phyloP scores from a whole-genome alignment of 2,888 invertebrate genomes.

The Agrochola lychnidis region DNA sequence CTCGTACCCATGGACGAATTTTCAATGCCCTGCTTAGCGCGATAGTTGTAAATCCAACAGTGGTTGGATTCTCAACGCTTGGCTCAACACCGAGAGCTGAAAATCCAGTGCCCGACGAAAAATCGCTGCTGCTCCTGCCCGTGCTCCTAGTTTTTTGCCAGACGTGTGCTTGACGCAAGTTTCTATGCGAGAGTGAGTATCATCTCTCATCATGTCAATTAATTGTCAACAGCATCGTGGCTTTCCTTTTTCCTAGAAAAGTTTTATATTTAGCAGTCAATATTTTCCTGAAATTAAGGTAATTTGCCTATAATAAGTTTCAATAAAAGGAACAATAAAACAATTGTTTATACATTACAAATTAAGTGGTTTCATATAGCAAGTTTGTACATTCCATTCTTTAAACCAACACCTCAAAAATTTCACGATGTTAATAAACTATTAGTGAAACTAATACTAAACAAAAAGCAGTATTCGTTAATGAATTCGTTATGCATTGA shows the following conservation, averaged over 20 bases:
- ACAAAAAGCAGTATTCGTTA: conserved; percentile 7
- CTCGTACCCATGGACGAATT: too few species aligned
- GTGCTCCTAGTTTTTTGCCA: background rate
- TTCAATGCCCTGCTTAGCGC: too few species aligned
- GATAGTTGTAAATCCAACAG: too few species aligned
- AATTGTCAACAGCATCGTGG: background rate
- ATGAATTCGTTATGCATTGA: conserved; percentile 32
- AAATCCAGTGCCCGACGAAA: too few species aligned
- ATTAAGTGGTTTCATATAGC: background rate
- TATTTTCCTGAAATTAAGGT: background rate
- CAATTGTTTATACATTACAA: background rate
- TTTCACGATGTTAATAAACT: conserved; percentile 1
- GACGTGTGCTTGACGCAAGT: background rate
- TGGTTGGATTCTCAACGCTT: too few species aligned
- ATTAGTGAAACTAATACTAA: conserved; percentile 4
- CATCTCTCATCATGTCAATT: background rate
- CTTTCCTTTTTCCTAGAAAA: background rate
- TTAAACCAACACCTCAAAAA: background rate
- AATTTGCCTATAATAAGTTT: background rate
- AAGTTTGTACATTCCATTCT: background rate
- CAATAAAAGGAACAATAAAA: background rate
- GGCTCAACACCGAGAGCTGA: too few species aligned
- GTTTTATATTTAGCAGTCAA: background rate
- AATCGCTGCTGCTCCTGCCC: too few species aligned
- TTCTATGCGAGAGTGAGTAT: background rate